Evolutionary conservation across 2,113 vertebrate genomes (phyloP).

Genomic region (Siniperca knerii): DNA sequence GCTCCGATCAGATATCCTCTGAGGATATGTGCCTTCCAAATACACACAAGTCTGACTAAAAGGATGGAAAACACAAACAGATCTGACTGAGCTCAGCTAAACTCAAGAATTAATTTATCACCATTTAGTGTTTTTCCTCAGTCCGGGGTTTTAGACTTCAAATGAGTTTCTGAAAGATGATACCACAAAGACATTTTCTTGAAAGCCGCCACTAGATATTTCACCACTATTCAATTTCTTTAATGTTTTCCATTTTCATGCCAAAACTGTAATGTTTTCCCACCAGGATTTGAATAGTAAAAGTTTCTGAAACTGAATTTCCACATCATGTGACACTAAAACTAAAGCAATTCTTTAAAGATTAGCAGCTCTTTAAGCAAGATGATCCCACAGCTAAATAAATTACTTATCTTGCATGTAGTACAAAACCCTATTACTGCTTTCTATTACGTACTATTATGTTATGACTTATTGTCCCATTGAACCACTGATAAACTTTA

Average conservation of each 20-base stretch:
- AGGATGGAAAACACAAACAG: conserved; percentile 20
- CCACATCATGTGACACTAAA: not conserved
- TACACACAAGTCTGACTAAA: conserved; percentile 1
- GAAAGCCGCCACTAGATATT: not conserved
- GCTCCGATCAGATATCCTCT: conserved; percentile 38
- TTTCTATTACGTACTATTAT: not conserved
- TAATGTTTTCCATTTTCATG: not conserved
- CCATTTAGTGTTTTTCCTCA: not conserved
- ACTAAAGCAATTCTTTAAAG: not conserved
- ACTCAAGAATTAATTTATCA: not conserved
- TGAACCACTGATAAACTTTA: conserved; percentile 1
- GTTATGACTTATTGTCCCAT: not conserved
- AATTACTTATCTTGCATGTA: not conserved
- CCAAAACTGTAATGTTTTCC: not conserved
- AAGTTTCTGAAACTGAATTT: not conserved
- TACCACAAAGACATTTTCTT: not conserved
- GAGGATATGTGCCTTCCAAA: conserved; percentile 25
- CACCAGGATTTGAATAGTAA: not conserved
- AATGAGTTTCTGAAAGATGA: not conserved
- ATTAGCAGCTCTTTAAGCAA: conserved; percentile 15
- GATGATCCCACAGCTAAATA: not conserved
- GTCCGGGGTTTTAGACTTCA: not conserved
- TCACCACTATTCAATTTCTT: not conserved
- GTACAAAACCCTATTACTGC: not conserved
- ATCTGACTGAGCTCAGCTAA: not conserved